Conservation (phyloP, 2,888 invertebrate species). For the Glyphotaelius pellucidus region DNA sequence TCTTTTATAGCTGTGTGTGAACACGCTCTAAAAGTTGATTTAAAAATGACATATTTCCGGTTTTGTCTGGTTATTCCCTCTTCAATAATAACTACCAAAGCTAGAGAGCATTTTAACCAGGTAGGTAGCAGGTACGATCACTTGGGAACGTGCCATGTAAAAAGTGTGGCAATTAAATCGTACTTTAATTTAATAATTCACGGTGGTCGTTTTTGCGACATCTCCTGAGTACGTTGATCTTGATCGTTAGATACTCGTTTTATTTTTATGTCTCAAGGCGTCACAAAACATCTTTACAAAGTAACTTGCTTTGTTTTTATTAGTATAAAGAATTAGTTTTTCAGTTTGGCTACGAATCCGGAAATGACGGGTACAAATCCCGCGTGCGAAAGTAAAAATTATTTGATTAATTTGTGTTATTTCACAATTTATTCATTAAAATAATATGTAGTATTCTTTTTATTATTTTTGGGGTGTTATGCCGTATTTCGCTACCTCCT, state of each 20-base stretch:
- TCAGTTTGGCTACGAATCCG: too few relatives aligned
- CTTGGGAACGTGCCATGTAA: neutral
- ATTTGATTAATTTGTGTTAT: too few relatives aligned
- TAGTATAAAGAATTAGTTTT: neutral
- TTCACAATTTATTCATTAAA: too few relatives aligned
- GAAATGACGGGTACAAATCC: too few relatives aligned
- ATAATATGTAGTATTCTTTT: too few relatives aligned
- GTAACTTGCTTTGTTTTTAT: neutral
- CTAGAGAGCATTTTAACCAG: neutral
- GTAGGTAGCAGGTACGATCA: neutral
- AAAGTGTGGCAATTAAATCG: neutral
- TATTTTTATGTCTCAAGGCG: neutral
- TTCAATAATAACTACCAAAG: neutral
- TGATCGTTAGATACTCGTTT: neutral
- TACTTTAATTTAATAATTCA: neutral
- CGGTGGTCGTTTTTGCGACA: neutral
- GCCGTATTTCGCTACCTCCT: too few relatives aligned
- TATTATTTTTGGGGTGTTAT: too few relatives aligned
- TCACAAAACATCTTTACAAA: neutral
- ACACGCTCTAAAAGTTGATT: too few relatives aligned
- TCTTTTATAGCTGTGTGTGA: too few relatives aligned
- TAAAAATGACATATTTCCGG: too few relatives aligned
- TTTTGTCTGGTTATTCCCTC: too few relatives aligned
- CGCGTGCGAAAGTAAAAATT: too few relatives aligned
- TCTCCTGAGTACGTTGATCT: neutral